A percentile compares a stretch with the other conserved stretches of the same genome.
Conservation (phyloP, 1,140 invertebrate genomes). For the Metopolophium dirhodum region DNA sequence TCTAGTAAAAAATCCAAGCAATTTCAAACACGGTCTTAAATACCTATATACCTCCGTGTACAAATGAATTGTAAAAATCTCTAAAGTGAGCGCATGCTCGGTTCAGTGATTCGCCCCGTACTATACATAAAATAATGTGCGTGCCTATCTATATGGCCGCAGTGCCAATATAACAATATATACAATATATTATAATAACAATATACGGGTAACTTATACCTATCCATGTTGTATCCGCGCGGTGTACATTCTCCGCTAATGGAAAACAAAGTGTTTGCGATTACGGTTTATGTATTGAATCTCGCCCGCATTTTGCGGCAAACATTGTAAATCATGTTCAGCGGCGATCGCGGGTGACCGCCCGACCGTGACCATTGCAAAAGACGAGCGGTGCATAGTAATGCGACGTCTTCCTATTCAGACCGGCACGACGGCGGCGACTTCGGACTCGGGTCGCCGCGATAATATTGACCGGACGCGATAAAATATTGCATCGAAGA, state of each 20-base stretch:
- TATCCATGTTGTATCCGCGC: not conserved
- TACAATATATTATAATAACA: not conserved
- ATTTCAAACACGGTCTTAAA: too few relatives aligned
- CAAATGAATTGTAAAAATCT: too few relatives aligned
- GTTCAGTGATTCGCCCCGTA: too few relatives aligned
- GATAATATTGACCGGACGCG: not conserved
- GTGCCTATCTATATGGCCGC: too few relatives aligned
- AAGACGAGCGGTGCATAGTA: not conserved
- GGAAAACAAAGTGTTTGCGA: constrained; percentile 55
- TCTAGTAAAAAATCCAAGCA: too few relatives aligned
- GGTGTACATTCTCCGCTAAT: constrained; percentile 33
- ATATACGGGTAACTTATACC: not conserved
- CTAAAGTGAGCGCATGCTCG: too few relatives aligned
- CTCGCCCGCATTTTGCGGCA: not conserved
- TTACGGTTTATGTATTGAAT: not conserved
- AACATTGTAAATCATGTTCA: constrained; percentile 39
- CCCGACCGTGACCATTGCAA: constrained; percentile 27
- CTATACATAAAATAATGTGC: not conserved
- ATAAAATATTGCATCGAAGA: not conserved
- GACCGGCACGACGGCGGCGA: not conserved
- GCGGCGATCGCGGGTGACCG: not conserved
- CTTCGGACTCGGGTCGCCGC: not conserved
- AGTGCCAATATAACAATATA: too few relatives aligned
- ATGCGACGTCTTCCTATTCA: not conserved
- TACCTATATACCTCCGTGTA: too few relatives aligned